Evolutionary conservation across 2,888 invertebrate species (phyloP).

Genomic region (Aporophyla nigra): DNA sequence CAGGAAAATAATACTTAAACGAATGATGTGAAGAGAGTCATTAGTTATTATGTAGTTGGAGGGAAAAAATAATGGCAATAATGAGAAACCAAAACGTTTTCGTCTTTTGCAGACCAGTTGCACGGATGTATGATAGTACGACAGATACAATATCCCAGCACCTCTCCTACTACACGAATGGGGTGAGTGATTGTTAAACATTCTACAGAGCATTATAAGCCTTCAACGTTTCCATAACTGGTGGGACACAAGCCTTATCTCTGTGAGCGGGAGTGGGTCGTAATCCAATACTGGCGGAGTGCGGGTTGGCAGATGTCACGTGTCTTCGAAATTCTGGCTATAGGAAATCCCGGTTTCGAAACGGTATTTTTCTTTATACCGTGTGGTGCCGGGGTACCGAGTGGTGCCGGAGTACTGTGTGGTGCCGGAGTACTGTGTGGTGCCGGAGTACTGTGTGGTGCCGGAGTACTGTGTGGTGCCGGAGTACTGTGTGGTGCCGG

Average conservation of each 20-base stretch:
- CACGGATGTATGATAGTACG: conserved; percentile 61
- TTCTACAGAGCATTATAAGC: neutral
- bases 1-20: neutral
- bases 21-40: neutral
- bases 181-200: conserved; percentile 23
- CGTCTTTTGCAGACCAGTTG: conserved; percentile 68
- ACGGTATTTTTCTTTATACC: neutral
- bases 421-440: no score
- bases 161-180: no score
- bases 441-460: no score
- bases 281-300: neutral
- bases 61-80: neutral
- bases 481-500: no score
- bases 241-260: neutral
- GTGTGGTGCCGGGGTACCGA: no score
- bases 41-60: neutral
- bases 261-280: neutral
- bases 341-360: no score
- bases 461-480: no score
- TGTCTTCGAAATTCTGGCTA: neutral
- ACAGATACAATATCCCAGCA: conserved; percentile 27
- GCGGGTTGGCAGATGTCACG: neutral
- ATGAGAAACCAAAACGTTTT: neutral
- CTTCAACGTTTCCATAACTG: neutral
- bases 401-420: no score